Conservation (phyloP, 2,888 invertebrate genomes). For the Drosophila atroscutellata region DNA sequence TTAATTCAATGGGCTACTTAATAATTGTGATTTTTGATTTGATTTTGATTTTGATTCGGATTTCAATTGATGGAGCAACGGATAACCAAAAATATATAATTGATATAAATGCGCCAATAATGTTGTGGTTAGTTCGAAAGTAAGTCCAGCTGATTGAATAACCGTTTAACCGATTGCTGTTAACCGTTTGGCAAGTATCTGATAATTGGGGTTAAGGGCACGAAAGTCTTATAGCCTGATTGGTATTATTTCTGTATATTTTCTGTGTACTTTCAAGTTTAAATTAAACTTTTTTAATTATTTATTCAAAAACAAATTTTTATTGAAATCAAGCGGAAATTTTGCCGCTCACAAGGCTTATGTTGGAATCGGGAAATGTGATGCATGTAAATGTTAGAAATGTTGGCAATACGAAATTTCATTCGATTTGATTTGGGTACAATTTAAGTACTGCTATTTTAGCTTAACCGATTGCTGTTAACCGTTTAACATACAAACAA, state of each 20-base stretch:
- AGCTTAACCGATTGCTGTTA: background rate
- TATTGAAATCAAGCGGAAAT: background rate
- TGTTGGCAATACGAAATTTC: background rate
- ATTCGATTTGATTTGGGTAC: background rate
- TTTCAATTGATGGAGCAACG: slow-evolving; percentile 1
- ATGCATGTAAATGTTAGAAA: background rate
- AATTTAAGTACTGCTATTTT: background rate
- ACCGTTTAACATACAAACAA: background rate
- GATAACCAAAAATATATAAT: background rate
- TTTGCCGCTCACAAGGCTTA: too few relatives aligned
- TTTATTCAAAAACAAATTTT: background rate
- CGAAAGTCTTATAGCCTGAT: too few relatives aligned
- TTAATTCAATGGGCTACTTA: background rate
- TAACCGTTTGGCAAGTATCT: slow-evolving; percentile 5
- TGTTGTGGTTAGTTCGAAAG: slow-evolving; percentile 3
- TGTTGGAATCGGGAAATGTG: too few relatives aligned
- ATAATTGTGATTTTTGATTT: background rate
- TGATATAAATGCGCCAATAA: slow-evolving; percentile 14
- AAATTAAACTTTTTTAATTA: background rate
- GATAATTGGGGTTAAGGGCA: background rate
- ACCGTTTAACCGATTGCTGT: slow-evolving; percentile 7
- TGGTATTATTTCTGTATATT: background rate
- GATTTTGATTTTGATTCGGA: background rate
- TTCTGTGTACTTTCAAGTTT: background rate
- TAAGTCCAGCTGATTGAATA: slow-evolving; percentile 12